Evolutionary conservation across 2,888 invertebrate genomes (phyloP), one percentile per base, ranked within the genome.

Genomic region (Ochlodes sylvanus): DNA sequence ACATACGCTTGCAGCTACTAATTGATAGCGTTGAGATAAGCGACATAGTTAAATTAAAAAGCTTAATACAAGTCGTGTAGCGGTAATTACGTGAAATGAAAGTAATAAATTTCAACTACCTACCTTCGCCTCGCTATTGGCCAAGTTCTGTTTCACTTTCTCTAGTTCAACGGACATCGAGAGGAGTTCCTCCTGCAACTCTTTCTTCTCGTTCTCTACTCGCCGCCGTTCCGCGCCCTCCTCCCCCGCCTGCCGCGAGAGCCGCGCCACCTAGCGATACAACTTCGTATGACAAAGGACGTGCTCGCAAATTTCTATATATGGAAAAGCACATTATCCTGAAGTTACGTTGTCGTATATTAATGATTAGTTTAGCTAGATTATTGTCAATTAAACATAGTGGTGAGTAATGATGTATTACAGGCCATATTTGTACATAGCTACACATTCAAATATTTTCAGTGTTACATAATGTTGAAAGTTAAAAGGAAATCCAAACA

Each of bases 161-260:
- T 96, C 96, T 71, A 96, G 84, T 76, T 96, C 95, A 2, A 94
- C 94, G 73, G 96, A 95, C 77, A 95, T 88, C 74, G 94, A 94
- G 73, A 94, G 90, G 14, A 96, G 93, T 83, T 94, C 94, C 72
- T 96, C 95, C 71, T 94, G 93, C 73, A 96, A 89, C 74, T 94
- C 94, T 78, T 95, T 96, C 75, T 95, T 95, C 72, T 96, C 95
- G 60, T 94, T 94, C 57, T 97, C 95, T 0, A 96, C 96, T 75
- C 96, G 94, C 76, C 97, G 94, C 73, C 97, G 94, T 81, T 97
- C 97, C 5, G 96, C 94, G 27, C 97, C 97, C 85, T 97, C 97
- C 79, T 97, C 98, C 47, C 96, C 98, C 41, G 97, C 97, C 86
- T 97, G 97, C 69, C 97, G 94, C 75, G 97, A 97, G 70, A 97